Evolutionary conservation across 2,797 vertebrate genomes (phyloP).

Genomic region (Dryobates pubescens): DNA sequence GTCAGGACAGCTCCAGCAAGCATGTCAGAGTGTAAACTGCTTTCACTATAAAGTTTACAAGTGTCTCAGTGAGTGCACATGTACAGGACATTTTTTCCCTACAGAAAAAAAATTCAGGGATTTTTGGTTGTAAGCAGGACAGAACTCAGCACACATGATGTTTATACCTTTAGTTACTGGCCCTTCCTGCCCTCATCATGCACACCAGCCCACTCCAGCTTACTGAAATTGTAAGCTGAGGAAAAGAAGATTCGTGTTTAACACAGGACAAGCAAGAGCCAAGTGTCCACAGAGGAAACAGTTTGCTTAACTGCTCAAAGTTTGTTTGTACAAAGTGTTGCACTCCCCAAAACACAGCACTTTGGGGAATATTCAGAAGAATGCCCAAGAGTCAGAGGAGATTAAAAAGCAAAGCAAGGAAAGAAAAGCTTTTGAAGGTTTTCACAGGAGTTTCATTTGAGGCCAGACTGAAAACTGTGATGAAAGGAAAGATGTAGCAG

Average conservation of each 20-base stretch:
- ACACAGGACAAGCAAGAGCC: neutral
- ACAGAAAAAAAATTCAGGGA: neutral
- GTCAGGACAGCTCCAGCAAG: neutral
- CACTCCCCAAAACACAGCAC: neutral
- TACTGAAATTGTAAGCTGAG: neutral
- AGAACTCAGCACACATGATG: neutral
- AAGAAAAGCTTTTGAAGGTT: conserved; percentile 27
- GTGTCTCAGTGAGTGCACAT: neutral
- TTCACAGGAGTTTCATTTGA: neutral
- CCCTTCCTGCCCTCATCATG: neutral
- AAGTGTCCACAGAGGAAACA: neutral
- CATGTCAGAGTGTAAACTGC: neutral
- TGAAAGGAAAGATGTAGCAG: neutral
- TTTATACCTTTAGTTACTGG: neutral
- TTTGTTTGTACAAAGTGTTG: neutral
- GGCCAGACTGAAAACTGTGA: neutral
- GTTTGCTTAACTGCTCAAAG: neutral
- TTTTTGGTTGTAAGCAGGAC: neutral
- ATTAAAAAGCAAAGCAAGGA: neutral
- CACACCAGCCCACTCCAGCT: neutral
- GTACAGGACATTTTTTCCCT: neutral
- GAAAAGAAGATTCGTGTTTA: neutral
- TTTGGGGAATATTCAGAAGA: neutral
- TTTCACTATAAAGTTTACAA: neutral
- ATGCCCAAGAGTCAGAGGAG: neutral